Conservation (phyloP, 35 echinoderm and acorn worm species). For the Apostichopus parvimensis region DNA sequence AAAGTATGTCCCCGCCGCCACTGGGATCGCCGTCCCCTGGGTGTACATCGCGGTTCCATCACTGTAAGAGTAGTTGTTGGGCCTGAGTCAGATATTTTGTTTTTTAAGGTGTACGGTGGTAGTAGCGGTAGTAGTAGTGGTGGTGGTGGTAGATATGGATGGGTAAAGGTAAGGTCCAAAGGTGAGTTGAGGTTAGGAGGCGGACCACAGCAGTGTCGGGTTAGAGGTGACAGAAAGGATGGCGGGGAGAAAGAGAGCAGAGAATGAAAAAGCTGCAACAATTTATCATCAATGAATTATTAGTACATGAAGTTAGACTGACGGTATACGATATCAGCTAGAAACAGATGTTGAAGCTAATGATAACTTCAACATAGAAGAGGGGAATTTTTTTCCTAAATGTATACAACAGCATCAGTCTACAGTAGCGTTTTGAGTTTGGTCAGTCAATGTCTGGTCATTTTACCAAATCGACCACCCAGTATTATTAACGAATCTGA, state of each 20-base stretch:
- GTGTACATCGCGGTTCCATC: constrained; percentile 97
- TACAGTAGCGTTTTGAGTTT: too few relatives aligned
- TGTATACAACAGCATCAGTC: too few relatives aligned
- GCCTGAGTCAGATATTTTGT: constrained; percentile 80
- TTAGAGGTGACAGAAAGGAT: constrained; percentile 55
- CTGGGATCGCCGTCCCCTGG: constrained; percentile 76
- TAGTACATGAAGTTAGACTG: background rate
- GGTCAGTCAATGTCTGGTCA: too few relatives aligned
- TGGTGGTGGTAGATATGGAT: constrained; percentile 51
- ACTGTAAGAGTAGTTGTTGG: constrained; percentile 99
- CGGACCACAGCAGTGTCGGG: constrained; percentile 68
- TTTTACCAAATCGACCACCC: too few relatives aligned
- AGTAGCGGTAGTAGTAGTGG: constrained; percentile 64
- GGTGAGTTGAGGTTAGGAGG: constrained; percentile 60
- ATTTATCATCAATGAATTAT: constrained; percentile 11
- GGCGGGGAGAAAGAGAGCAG: constrained; percentile 50
- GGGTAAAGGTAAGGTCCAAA: constrained; percentile 52
- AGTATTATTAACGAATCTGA: too few relatives aligned
- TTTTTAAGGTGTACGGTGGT: constrained; percentile 36
- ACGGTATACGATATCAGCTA: background rate
- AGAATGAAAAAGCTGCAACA: constrained; percentile 14
- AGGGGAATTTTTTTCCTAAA: too few relatives aligned
- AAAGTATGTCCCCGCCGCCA: constrained; percentile 70
- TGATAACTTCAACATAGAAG: too few relatives aligned
- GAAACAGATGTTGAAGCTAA: too few relatives aligned